Conservation (phyloP, 2,113 vertebrate genomes). For the Paramormyrops kingsleyae region DNA sequence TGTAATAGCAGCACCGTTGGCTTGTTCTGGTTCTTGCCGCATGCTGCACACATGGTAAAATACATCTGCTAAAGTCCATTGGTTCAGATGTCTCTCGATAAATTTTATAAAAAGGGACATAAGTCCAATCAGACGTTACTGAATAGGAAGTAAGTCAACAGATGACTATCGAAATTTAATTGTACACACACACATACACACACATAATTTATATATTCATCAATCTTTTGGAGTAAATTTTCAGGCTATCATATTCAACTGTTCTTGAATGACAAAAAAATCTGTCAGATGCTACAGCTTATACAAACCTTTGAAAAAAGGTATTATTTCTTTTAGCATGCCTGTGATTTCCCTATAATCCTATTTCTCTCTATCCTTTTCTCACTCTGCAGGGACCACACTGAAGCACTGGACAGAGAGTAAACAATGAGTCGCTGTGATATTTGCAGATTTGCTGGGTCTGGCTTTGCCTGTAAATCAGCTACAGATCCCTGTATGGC, state of each 20-base stretch:
- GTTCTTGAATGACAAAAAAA: neutral
- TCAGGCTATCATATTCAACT: neutral
- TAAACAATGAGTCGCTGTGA: constrained; percentile 27
- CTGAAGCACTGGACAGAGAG: constrained; percentile 24
- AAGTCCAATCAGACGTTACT: neutral
- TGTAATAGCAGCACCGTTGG: neutral
- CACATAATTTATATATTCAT: neutral
- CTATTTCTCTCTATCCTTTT: constrained; percentile 27
- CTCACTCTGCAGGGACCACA: constrained; percentile 23
- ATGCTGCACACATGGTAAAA: neutral
- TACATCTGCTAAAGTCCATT: neutral
- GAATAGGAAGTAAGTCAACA: neutral
- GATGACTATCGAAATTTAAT: neutral
- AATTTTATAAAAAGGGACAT: neutral
- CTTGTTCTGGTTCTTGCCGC: neutral
- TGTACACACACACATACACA: neutral
- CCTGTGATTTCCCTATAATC: constrained; percentile 42
- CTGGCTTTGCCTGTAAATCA: constrained; percentile 26
- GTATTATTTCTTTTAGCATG: constrained; percentile 40
- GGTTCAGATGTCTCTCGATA: neutral
- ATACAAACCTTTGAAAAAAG: constrained; percentile 23
- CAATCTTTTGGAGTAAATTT: neutral
- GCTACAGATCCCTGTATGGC: constrained; percentile 29
- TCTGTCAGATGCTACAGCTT: constrained; percentile 7
- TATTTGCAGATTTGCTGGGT: constrained; percentile 26